Evolutionary conservation across 2,888 invertebrate genomes (phyloP).

Genomic region (Acanthosepion lycidas): DNA sequence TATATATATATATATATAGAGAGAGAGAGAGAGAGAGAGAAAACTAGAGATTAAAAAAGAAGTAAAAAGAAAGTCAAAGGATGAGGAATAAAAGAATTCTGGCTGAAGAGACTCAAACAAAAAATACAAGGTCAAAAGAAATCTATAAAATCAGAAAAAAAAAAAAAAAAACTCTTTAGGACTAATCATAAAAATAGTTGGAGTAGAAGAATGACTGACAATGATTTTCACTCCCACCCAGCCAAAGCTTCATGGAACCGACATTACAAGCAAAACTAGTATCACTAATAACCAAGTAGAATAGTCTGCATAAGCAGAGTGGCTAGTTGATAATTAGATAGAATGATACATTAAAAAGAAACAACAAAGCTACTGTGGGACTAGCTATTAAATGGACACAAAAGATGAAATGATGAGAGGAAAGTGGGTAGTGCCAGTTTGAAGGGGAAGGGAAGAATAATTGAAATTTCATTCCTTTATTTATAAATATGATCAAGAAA

Average conservation of each 20-base stretch:
- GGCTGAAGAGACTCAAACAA: no score
- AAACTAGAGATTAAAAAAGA: no score
- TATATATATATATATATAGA: no score
- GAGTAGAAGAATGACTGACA: no score
- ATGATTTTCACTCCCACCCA: no score
- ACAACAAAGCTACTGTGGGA: neutral
- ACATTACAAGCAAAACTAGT: neutral
- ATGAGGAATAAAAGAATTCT: no score
- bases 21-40: no score
- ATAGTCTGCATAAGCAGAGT: neutral
- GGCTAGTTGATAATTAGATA: neutral
- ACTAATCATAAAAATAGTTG: neutral
- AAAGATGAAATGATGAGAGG: slow-evolving; percentile 13
- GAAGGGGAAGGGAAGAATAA: neutral
- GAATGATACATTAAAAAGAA: neutral
- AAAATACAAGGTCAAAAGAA: no score
- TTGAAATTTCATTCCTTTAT: neutral
- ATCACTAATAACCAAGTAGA: neutral
- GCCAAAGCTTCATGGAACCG: neutral
- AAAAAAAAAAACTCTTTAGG: neutral
- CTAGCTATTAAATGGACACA: neutral
- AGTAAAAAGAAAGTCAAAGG: no score
- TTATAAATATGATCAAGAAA: neutral
- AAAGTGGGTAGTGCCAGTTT: neutral
- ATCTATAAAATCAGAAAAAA: neutral